Base-by-base conservation (phyloP, 1,140 invertebrate species). In the Drosophila lowei region DNA sequence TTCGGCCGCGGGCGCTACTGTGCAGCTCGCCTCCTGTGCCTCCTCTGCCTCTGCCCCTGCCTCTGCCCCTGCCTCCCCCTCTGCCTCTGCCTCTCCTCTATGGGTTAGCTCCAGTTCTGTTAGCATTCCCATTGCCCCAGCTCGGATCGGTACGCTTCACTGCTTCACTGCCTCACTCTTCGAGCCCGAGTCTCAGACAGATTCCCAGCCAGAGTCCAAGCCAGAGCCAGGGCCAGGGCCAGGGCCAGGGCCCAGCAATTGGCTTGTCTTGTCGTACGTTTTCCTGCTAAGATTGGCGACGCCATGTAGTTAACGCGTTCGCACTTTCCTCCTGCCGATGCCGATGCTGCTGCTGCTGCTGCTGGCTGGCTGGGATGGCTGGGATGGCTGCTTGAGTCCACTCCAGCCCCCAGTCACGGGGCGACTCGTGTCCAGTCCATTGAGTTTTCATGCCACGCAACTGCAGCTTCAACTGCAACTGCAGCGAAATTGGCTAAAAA, bases 251-350 rank as follows among this genome's bases (percentile, higher is more conserved):
- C 59, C 74, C 79, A 61, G 77, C 81, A 85, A 85, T 85, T 86
- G 81, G 81, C 81, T 86, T 86, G 81, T 85, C 80, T 85, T 85
- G 80, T 85, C 80, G 81, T 85, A 85, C 80, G 81, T 85, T 86
- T 85, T 85, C 81, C 81, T 77, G 81, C 81, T 77, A 85, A 85
- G 81, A 85, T 85, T 86, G 81, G 81, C 81, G 81, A 85, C 81
- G 81, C 81, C 81, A 85, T 85, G 81, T 85, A 85, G 81, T 85
- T 85, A 85, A 86, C 81, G 81, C 81, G 81, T 85, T 86, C 77
- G 81, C 81, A 86, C 80, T 85, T 85, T 88, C 67, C 50, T 55
- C 52, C 58, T 56, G 46, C 4, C 34, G 34, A 5, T 38, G 34
- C 34, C 11, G 34, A 25, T 6, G 23, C 23, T 0, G 23, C 3